phyloP scores from a whole-genome alignment of 2,797 vertebrate genomes.

The Ciconia nigra region DNA sequence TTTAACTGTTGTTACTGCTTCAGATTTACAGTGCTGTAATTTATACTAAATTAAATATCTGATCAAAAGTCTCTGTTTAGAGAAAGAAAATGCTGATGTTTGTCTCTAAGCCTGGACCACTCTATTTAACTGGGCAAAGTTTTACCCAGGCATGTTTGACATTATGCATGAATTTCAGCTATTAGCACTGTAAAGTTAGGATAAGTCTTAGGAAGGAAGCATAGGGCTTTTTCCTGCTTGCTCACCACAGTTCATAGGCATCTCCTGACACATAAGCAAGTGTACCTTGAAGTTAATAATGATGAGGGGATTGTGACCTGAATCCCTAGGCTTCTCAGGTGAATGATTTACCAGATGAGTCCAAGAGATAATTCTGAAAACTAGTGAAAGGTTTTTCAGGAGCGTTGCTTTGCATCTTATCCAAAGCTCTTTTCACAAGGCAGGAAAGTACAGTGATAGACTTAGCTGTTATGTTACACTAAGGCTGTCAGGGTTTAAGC shows the following conservation, averaged over 20 bases:
- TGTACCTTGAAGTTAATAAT: neutral
- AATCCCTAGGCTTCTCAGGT: neutral
- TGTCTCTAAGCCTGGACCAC: neutral
- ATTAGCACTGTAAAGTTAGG: neutral
- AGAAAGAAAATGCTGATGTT: neutral
- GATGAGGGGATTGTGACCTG: neutral
- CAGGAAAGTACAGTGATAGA: neutral
- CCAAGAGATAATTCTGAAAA: neutral
- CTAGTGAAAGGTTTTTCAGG: neutral
- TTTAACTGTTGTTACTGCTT: neutral
- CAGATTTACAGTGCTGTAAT: neutral
- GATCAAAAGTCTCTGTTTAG: neutral
- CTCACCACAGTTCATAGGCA: neutral
- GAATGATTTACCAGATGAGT: neutral
- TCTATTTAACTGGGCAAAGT: neutral
- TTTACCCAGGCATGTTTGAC: neutral
- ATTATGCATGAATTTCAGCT: neutral
- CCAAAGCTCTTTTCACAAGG: conserved; percentile 7
- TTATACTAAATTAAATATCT: neutral
- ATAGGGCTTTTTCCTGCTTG: neutral
- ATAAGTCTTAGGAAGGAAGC: neutral
- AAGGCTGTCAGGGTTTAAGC: conserved; percentile 38
- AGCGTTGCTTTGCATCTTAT: conserved; percentile 7
- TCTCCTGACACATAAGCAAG: neutral
- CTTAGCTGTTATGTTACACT: neutral